Percentiles rank a stretch among this genome's conserved stretches.
phyloP scores from a whole-genome alignment of 2,797 vertebrate species.

The Pelochelys cantorii region DNA sequence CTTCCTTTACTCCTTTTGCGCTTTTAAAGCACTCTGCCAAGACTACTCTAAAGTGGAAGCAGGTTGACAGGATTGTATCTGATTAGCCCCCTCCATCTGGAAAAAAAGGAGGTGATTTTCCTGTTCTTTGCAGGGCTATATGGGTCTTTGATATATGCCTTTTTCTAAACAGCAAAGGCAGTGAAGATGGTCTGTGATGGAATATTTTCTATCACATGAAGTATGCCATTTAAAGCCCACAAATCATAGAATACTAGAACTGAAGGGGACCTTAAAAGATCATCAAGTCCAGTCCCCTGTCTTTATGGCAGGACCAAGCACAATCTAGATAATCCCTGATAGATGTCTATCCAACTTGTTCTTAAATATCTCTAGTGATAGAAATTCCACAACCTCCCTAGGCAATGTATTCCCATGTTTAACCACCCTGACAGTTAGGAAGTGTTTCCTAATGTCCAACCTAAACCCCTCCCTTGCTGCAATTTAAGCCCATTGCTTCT shows the following conservation, averaged over 20 bases:
- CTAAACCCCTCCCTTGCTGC: too few species aligned
- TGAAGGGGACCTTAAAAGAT: too few species aligned
- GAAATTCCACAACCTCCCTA: too few species aligned
- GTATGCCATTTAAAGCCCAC: slow-evolving; percentile 33
- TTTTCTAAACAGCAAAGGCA: slow-evolving; percentile 21
- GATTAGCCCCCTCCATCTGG: slow-evolving; percentile 43
- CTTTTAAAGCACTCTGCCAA: not conserved
- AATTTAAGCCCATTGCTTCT: too few species aligned
- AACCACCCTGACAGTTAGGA: too few species aligned
- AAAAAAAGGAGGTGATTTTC: slow-evolving; percentile 29
- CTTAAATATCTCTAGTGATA: too few species aligned
- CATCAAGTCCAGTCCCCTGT: too few species aligned
- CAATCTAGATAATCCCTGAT: too few species aligned
- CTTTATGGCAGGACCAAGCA: too few species aligned
- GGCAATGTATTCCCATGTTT: too few species aligned
- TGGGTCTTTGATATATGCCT: slow-evolving; percentile 59
- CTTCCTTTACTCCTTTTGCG: not conserved
- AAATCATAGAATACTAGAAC: not conserved
- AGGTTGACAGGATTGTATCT: not conserved
- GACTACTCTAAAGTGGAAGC: slow-evolving; percentile 25
- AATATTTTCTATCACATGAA: slow-evolving; percentile 49
- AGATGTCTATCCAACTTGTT: too few species aligned
- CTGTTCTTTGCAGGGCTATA: slow-evolving; percentile 59
- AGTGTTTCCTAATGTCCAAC: too few species aligned
- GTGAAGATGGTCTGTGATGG: slow-evolving; percentile 38